phyloP scores from a whole-genome alignment of 2,113 vertebrate genomes.

The Dasyornis broadbenti region DNA sequence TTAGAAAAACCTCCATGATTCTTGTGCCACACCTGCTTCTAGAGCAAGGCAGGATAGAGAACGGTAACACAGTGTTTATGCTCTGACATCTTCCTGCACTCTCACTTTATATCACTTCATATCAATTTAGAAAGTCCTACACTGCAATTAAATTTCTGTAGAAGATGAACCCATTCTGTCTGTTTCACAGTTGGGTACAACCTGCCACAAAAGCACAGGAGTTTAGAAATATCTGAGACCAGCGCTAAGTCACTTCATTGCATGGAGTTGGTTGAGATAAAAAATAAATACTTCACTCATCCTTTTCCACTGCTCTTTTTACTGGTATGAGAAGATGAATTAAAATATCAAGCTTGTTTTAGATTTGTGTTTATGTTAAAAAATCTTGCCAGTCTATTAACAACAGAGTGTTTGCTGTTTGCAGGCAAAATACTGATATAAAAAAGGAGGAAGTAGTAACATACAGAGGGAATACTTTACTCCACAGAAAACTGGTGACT shows the following conservation, averaged over 20 bases:
- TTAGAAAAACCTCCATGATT: neutral
- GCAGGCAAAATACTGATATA: neutral
- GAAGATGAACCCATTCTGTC: neutral
- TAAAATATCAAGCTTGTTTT: neutral
- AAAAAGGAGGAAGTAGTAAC: neutral
- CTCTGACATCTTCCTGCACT: neutral
- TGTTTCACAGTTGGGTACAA: neutral
- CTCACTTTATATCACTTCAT: neutral
- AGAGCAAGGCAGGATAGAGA: neutral
- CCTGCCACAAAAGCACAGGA: neutral
- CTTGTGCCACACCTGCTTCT: fast-evolving
- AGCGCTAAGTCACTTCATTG: neutral
- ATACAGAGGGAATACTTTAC: neutral
- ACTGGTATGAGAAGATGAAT: neutral
- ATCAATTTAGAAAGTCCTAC: neutral
- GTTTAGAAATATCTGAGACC: neutral
- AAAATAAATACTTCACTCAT: neutral
- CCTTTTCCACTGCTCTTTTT: neutral
- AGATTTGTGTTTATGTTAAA: neutral
- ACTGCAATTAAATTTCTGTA: neutral
- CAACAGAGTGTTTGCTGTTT: neutral
- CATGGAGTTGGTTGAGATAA: neutral
- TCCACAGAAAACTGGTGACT: neutral
- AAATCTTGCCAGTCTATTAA: neutral
- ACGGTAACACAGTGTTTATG: neutral